Base-by-base conservation (phyloP, 2,888 invertebrate genomes). In the Lepidocyrtoides sp. region DNA sequence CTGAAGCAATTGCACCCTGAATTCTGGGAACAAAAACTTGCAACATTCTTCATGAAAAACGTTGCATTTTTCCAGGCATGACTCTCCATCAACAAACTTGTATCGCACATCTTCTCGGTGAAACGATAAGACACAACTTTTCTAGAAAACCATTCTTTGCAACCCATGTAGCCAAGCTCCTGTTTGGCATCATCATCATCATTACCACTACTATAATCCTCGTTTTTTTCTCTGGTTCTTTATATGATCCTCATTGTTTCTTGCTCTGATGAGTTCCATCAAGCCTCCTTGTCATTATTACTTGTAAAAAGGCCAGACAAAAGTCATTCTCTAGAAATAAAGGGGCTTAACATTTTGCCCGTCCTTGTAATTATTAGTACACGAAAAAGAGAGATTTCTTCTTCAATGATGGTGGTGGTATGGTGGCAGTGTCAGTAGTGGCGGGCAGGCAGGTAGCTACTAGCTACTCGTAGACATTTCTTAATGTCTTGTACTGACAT, bases 321-420 rank as follows among this genome's bases (percentile, higher is more conserved):
- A 66, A 88, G 88, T 88, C 88, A 89, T 89, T 89, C 89, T 89
- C 36, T 57, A 48, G 44, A 75, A 83, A 75, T 89, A 89, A 89
- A 75, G 82, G 82, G 63, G 72, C 81, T 79, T 51, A 51, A 66
- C 88, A 57, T 51, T 69, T 69, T 77, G 69, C 23, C 75, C 36
- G 60, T 83, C 83, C 83, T 77, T 84, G 84, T 84, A 89, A 89
- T 89, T 89, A 89, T 89, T 89, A 84, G 89, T 89, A 89, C 89
- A 89, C 77, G 77, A 60, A 44, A 41, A 66, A 79, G 32, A 79
- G 29, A 51, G 20, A 72, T 8, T 75, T 48, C 41, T 83, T 66
- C 69, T 29, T 54, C 44, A n/a, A 32, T 36, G 48, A n/a, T 63
- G 63, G 14, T 32, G 82, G 82, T 44, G 3, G 75, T 36, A 10